Conservation (phyloP, 2,113 vertebrate species). For the Herpailurus yagouaroundi region DNA sequence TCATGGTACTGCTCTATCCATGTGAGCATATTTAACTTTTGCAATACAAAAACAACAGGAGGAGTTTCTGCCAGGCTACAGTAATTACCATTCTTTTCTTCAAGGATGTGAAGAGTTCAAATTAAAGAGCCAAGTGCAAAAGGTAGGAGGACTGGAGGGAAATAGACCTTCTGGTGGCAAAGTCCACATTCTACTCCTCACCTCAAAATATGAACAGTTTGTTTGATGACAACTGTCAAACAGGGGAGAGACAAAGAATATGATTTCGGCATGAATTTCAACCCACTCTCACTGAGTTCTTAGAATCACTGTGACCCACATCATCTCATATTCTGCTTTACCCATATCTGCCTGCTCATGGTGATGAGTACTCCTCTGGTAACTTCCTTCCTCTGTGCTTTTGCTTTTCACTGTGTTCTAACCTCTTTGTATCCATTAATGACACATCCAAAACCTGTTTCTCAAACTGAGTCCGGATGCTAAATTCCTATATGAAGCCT, state of each 20-base stretch:
- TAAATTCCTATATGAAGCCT: background rate
- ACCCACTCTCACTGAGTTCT: background rate
- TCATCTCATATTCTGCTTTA: background rate
- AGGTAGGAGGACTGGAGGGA: background rate
- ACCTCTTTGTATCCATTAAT: background rate
- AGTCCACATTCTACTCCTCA: background rate
- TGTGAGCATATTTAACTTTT: background rate
- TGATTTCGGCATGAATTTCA: background rate
- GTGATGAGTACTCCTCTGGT: accelerated
- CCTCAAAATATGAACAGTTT: background rate
- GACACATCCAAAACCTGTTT: background rate
- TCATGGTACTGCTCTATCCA: background rate
- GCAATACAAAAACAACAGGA: background rate
- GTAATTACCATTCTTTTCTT: background rate
- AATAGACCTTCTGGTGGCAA: background rate
- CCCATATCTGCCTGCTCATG: background rate
- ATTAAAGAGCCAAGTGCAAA: background rate
- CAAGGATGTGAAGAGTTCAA: background rate
- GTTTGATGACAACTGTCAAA: background rate
- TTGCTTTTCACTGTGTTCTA: background rate
- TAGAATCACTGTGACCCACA: background rate
- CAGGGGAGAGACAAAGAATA: background rate
- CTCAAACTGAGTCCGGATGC: background rate
- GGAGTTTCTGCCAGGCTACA: background rate
- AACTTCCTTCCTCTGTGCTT: background rate